Percentiles rank a stretch among this genome's conserved stretches.
Conservation (phyloP, 2,113 vertebrate species). For the Zosterops lateralis region DNA sequence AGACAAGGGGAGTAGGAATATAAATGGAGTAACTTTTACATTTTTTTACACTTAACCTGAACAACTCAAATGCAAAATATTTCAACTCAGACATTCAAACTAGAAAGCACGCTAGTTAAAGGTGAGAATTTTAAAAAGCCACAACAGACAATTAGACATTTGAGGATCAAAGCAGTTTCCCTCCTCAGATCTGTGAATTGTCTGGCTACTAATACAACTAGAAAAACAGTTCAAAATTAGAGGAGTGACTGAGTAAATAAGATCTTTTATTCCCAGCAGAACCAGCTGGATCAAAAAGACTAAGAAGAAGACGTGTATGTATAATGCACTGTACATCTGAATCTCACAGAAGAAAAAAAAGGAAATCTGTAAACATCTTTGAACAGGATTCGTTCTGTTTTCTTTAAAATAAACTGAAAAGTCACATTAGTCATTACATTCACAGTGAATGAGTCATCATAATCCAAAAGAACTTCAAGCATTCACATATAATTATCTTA, state of each 20-base stretch:
- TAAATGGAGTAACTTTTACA: neutral
- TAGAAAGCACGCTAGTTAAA: neutral
- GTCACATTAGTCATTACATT: conserved; percentile 25
- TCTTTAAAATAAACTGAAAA: conserved; percentile 32
- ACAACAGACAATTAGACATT: neutral
- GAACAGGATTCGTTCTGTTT: neutral
- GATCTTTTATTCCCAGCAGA: neutral
- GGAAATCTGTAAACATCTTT: neutral
- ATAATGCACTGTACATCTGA: neutral
- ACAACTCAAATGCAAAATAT: neutral
- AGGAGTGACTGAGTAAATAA: neutral
- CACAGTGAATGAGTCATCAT: neutral
- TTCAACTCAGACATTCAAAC: neutral
- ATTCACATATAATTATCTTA: neutral
- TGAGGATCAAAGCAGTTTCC: neutral
- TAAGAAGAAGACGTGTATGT: neutral
- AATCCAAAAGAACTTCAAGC: neutral
- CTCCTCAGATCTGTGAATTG: neutral
- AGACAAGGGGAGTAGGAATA: neutral
- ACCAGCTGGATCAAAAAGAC: neutral
- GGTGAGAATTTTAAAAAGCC: neutral
- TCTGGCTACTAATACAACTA: neutral
- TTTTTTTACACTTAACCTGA: neutral
- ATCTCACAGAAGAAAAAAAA: neutral
- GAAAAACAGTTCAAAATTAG: neutral